A percentile compares a stretch with the other conserved stretches of the same genome.
These are phyloP conservation scores for Myripristis murdjan DNA, from an alignment of 2,797 vertebrate genomes.

Conservation along the genomic window DNA sequence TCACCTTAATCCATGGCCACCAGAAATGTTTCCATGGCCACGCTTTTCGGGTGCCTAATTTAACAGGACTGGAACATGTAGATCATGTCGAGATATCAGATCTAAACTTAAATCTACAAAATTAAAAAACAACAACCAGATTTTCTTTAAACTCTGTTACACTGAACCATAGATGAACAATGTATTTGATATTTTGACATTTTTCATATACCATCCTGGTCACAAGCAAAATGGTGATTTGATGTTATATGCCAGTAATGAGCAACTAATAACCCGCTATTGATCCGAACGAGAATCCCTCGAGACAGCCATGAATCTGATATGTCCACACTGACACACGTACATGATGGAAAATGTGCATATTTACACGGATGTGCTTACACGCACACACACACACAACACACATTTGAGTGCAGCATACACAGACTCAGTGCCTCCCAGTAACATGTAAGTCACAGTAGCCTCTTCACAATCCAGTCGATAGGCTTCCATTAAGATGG, in stretches of 20 bases:
- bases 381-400: constrained; percentile 18
- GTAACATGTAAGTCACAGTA: constrained; percentile 84
- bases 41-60: too few relatives aligned
- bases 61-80: too few relatives aligned
- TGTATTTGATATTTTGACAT: constrained; percentile 4
- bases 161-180: neutral
- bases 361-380: constrained; percentile 6
- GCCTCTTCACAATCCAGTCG: constrained; percentile 88
- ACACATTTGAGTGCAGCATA: constrained; percentile 45
- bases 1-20: too few relatives aligned
- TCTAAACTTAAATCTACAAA: neutral
- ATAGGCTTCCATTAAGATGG: constrained; percentile 94
- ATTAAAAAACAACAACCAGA: neutral
- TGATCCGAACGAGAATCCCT: constrained; percentile 72
- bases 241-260: constrained; percentile 34
- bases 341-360: constrained; percentile 19
- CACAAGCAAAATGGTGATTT: constrained; percentile 23
- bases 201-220: constrained; percentile 1
- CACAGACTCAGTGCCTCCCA: constrained; percentile 83
- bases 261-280: constrained; percentile 66
- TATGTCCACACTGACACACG: constrained; percentile 72
- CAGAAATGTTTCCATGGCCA: too few relatives aligned
- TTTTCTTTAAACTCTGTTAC: neutral
- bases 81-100: too few relatives aligned
- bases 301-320: constrained; percentile 81